Evolutionary conservation across 2,113 vertebrate species (phyloP).

Genomic region (Egretta garzetta): DNA sequence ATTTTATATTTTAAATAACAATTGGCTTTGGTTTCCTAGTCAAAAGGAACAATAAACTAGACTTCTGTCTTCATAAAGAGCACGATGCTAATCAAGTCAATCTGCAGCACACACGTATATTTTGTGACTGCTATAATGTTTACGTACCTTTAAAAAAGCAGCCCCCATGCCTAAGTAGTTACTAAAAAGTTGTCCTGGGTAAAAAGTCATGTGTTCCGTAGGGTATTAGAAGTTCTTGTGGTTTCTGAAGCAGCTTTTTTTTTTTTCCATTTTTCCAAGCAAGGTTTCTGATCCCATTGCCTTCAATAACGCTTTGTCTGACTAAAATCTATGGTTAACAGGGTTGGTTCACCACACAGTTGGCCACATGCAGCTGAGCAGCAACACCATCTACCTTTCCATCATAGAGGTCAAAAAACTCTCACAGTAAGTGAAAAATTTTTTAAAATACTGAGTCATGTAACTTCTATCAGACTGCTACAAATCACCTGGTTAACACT

Average conservation of each 20-base stretch:
- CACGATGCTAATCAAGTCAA: background rate
- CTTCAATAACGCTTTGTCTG: background rate
- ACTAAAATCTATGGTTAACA: background rate
- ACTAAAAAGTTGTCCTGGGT: background rate
- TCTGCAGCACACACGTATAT: background rate
- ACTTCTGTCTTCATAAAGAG: background rate
- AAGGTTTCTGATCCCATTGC: background rate
- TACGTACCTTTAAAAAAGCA: background rate
- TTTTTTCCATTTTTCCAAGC: background rate
- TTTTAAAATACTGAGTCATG: background rate
- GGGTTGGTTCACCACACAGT: background rate
- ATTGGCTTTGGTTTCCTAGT: conserved; percentile 32
- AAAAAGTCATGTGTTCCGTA: background rate
- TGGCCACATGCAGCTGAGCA: background rate
- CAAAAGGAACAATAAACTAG: background rate
- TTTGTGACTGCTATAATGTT: background rate
- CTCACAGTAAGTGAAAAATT: background rate
- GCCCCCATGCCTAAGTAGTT: background rate
- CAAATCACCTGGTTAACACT: background rate
- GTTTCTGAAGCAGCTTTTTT: background rate
- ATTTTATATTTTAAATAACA: conserved; percentile 14
- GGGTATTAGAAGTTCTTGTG: background rate
- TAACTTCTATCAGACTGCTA: background rate
- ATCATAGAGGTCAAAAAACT: background rate
- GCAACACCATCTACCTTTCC: background rate